Base-by-base conservation (phyloP, 2,113 vertebrate species). In the Sturnira hondurensis region DNA sequence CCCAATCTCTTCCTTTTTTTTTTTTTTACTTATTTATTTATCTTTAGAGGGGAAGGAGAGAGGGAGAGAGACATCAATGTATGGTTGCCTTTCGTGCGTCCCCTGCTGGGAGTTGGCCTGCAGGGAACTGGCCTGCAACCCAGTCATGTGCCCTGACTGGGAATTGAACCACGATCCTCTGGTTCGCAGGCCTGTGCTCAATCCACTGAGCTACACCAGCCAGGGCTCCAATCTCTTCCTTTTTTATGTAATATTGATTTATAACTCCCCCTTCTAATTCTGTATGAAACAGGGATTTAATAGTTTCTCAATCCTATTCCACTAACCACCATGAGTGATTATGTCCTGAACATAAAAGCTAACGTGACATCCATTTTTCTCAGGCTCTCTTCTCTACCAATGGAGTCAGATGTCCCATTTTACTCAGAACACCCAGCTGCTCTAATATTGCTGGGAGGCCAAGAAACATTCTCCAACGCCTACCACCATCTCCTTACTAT, bases 261-360 rank as follows among this genome's bases (percentile, higher is more conserved):
- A 52, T 70, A 82, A 81, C 7, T 15, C n/a, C 10, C 31, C 7
- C 56, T 74, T 22, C 67, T 16, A 84, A 43, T 86, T 96, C 58
- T 91, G 28, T 91, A 33, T 38, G n/a, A 93, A 88, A 70, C 26
- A 91, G 50, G 33, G 33, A 93, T 95, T 94, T 88, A 88, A 91
- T 89, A 73, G 16, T 86, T 94, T 77, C 26, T 52, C 47, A 91
- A 45, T 26, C 28, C 54, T 58, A 47, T 11, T 87, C 65, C 78
- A 78, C 81, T 95, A 95, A 67, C 28, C 24, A 70, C 11, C 68
- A 22, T 31, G 31, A 31, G 28, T 47, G 83, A 31, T 76, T 63
- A 52, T 70, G 43, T 33, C 36, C 65, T 54, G 24, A 54, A 50
- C 61, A 52, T 80, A 65, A 50, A 85, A 91, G 33, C 43, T 91